phyloP scores from a whole-genome alignment of 2,888 invertebrate genomes.

The Reticulitermes lucifugus region DNA sequence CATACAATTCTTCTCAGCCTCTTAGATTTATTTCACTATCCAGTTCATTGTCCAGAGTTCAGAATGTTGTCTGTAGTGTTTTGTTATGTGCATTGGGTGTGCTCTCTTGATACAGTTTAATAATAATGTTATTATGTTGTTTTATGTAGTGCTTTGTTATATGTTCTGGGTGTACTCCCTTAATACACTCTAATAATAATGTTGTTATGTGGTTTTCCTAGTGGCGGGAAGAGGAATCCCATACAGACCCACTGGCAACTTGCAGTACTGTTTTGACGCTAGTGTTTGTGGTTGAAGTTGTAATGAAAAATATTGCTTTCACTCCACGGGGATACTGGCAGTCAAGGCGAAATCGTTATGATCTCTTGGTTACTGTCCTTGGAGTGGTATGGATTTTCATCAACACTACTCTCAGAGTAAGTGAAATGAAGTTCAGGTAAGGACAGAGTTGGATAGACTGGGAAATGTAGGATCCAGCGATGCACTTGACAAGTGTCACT shows the following conservation, averaged over 20 bases:
- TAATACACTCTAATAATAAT: too few species aligned
- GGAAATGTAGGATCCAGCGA: too few species aligned
- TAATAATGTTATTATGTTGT: too few species aligned
- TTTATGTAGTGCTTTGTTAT: too few species aligned
- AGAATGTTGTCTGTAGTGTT: too few species aligned
- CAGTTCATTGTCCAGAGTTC: too few species aligned
- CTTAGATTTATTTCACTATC: too few species aligned
- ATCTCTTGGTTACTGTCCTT: conserved; percentile 95
- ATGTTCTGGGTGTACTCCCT: too few species aligned
- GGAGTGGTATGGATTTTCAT: conserved; percentile 98
- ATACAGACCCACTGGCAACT: conserved; percentile 85
- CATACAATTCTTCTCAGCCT: too few species aligned
- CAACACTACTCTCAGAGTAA: conserved; percentile 74
- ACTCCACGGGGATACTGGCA: conserved; percentile 99
- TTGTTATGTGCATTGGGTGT: too few species aligned
- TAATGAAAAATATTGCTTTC: conserved; percentile 98
- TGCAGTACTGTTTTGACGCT: conserved; percentile 91
- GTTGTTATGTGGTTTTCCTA: conserved; percentile 61
- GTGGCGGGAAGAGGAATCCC: conserved; percentile 88
- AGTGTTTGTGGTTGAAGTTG: conserved; percentile 94
- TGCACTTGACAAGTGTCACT: too few species aligned
- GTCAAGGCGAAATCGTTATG: conserved; percentile 96
- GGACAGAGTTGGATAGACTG: neutral
- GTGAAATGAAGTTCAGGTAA: neutral
- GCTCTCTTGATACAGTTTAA: too few species aligned